Conservation (phyloP, 2,888 invertebrate species). For the Platycnemis pennipes region DNA sequence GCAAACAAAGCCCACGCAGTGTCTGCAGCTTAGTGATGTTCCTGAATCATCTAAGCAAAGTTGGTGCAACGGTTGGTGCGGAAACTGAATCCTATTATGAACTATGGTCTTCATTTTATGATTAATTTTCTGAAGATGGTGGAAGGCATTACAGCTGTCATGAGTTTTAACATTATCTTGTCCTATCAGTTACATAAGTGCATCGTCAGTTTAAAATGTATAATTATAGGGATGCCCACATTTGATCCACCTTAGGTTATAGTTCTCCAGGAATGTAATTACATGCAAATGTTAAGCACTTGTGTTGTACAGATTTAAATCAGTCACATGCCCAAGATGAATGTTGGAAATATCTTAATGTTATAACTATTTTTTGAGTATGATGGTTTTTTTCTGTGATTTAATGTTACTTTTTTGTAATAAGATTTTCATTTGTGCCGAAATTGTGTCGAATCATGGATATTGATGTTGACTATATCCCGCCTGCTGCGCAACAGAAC, state of each 20-base stretch:
- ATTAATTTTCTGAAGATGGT: background rate
- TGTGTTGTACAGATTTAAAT: background rate
- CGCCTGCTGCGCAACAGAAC: background rate
- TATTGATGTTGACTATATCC: background rate
- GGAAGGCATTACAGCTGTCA: background rate
- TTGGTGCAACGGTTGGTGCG: slow-evolving; percentile 62
- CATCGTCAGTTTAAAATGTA: background rate
- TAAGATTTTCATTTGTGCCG: background rate
- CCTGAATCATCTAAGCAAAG: background rate
- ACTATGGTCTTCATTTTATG: background rate
- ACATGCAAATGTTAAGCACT: background rate
- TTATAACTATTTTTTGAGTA: background rate
- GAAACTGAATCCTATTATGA: slow-evolving; percentile 35
- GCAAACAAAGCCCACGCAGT: slow-evolving; percentile 79
- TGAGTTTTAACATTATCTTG: background rate
- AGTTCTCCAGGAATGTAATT: background rate
- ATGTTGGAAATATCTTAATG: background rate
- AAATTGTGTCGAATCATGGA: background rate
- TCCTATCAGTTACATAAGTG: background rate
- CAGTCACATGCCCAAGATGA: background rate
- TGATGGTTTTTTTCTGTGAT: background rate
- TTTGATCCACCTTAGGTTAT: background rate
- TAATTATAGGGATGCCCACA: background rate
- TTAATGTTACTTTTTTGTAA: background rate
- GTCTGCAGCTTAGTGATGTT: slow-evolving; percentile 32